Percentiles rank a stretch among this genome's conserved stretches.
These are phyloP conservation scores for Lithobates sylvaticus DNA, from an alignment of 2,797 vertebrate species.

Conservation along the genomic window DNA sequence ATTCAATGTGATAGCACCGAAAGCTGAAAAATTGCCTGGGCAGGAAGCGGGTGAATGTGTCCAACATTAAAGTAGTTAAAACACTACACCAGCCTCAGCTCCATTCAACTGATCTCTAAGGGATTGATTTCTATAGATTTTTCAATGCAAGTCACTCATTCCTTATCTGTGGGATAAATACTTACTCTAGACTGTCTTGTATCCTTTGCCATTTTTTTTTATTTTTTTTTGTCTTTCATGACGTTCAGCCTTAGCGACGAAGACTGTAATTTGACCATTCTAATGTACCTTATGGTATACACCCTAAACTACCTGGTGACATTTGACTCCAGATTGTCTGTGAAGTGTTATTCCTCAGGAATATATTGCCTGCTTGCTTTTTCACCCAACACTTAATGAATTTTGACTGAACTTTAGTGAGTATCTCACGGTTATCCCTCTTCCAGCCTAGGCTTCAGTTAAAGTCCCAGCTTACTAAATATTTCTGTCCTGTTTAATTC, in stretches of 20 bases:
- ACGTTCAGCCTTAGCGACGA: too few species aligned
- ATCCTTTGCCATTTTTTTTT: not conserved
- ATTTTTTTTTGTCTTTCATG: too few species aligned
- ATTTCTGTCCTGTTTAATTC: conserved; percentile 27
- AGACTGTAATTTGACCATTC: not conserved
- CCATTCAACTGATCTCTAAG: not conserved
- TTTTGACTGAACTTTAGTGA: not conserved
- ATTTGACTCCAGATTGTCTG: not conserved
- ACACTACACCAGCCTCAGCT: not conserved
- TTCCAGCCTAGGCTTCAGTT: not conserved
- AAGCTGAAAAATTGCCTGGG: too few species aligned
- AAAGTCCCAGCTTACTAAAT: conserved; percentile 1
- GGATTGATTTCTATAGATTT: not conserved
- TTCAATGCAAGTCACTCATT: not conserved
- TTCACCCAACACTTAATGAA: not conserved
- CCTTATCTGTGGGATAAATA: not conserved
- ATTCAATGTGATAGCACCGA: too few species aligned
- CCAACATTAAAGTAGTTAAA: not conserved
- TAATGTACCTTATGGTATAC: not conserved
- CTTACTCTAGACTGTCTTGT: not conserved
- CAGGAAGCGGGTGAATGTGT: too few species aligned
- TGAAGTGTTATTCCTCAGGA: not conserved
- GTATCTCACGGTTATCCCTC: not conserved
- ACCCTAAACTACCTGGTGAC: not conserved
- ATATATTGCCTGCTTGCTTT: not conserved